Conservation (phyloP, 2,797 vertebrate species). For the Leptodactylus fallax region DNA sequence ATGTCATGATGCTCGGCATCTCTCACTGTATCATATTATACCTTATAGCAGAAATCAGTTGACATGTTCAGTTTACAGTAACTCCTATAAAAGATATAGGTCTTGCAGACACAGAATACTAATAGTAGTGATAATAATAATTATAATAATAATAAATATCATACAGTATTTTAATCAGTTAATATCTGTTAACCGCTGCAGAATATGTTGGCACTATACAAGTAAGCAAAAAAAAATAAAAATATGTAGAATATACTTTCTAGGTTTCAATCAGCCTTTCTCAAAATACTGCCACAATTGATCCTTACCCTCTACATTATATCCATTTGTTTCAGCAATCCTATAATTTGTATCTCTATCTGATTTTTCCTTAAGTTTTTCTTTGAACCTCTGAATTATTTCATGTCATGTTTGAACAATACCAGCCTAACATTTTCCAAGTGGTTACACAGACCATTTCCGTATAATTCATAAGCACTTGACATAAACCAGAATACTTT, state of each 20-base stretch:
- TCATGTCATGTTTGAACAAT: constrained; percentile 48
- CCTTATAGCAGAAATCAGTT: too few relatives aligned
- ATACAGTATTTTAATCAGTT: too few relatives aligned
- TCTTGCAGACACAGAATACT: too few relatives aligned
- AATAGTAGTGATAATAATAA: too few relatives aligned
- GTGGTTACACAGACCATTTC: constrained; percentile 29
- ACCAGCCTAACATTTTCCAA: constrained; percentile 30
- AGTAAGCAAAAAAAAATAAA: too few relatives aligned
- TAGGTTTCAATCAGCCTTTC: neutral
- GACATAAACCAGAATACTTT: constrained; percentile 52
- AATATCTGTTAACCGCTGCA: too few relatives aligned
- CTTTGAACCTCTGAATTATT: constrained; percentile 29
- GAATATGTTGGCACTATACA: too few relatives aligned
- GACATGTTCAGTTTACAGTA: too few relatives aligned
- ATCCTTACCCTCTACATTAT: neutral
- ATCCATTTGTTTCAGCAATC: constrained; percentile 20
- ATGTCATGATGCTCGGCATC: too few relatives aligned
- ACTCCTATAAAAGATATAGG: too few relatives aligned
- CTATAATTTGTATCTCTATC: constrained; percentile 17
- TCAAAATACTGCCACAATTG: constrained; percentile 13
- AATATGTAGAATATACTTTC: neutral
- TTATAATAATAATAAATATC: too few relatives aligned
- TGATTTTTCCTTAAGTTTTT: constrained; percentile 7
- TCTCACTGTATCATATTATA: too few relatives aligned
- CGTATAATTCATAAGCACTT: constrained; percentile 24